Percentiles rank a stretch among this genome's conserved stretches.
Conservation (phyloP, 2,113 vertebrate species). For the Lamprologus speciosus region DNA sequence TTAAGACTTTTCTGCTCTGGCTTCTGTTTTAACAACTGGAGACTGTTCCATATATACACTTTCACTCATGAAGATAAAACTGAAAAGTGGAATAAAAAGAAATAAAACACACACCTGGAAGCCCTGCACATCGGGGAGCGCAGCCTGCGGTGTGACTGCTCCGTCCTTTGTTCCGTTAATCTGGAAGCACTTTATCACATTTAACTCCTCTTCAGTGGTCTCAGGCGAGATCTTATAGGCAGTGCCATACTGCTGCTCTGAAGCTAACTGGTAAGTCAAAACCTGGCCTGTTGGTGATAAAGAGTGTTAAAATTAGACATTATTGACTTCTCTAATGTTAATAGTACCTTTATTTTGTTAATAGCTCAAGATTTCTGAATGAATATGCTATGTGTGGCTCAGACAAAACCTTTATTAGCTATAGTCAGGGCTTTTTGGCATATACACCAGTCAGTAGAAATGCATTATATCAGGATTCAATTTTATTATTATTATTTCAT, state of each 20-base stretch:
- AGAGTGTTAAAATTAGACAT: neutral
- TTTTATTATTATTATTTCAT: neutral
- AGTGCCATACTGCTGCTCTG: slow-evolving; percentile 52
- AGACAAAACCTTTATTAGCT: neutral
- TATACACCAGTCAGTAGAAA: neutral
- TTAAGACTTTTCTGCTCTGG: neutral
- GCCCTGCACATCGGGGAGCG: slow-evolving; percentile 59
- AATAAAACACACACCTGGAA: slow-evolving; percentile 64
- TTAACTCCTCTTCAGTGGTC: slow-evolving; percentile 72
- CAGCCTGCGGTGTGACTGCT: slow-evolving; percentile 49
- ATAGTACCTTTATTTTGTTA: neutral
- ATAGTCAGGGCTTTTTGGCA: neutral
- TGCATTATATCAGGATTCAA: neutral
- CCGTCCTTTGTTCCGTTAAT: slow-evolving; percentile 72
- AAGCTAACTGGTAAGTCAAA: slow-evolving; percentile 70
- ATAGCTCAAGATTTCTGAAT: neutral
- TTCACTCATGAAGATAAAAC: neutral
- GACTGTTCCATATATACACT: neutral
- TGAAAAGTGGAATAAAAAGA: neutral
- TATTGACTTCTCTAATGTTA: neutral
- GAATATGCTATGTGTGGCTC: neutral
- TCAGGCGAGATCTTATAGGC: slow-evolving; percentile 73
- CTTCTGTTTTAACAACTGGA: neutral
- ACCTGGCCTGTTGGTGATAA: slow-evolving; percentile 65
- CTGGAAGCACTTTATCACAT: slow-evolving; percentile 76